Evolutionary conservation across 2,113 vertebrate species (phyloP).

Genomic region (Perognathus longimembris): DNA sequence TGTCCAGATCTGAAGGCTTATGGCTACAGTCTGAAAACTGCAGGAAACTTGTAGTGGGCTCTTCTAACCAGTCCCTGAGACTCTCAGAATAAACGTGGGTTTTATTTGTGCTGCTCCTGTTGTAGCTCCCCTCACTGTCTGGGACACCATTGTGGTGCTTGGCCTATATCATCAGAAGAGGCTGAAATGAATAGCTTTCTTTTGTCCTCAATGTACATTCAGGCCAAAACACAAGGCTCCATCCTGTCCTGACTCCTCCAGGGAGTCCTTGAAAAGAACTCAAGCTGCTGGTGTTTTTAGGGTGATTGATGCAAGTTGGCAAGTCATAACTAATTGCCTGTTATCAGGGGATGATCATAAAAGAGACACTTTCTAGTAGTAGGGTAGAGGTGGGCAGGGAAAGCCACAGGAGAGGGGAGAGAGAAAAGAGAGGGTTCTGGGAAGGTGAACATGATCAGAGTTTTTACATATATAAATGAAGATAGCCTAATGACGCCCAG

Average conservation of each 20-base stretch:
- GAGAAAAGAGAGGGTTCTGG: no score
- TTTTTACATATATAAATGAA: no score
- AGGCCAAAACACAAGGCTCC: fast-evolving
- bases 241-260: fast-evolving
- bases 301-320: neutral
- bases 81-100: neutral
- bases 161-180: neutral
- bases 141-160: neutral
- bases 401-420: no score
- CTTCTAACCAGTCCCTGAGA: fast-evolving
- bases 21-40: fast-evolving
- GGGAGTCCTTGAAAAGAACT: neutral
- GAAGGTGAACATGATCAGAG: no score
- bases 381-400: no score
- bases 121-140: neutral
- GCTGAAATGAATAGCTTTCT: neutral
- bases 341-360: no score
- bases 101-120: fast-evolving
- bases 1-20: neutral
- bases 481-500: no score
- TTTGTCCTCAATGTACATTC: fast-evolving
- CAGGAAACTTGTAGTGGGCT: fast-evolving
- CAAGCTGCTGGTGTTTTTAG: neutral
- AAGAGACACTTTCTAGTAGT: no score
- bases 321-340: fast-evolving